Conservation (phyloP, 1,140 invertebrate species). For the Zaprionus gabonicus region DNA sequence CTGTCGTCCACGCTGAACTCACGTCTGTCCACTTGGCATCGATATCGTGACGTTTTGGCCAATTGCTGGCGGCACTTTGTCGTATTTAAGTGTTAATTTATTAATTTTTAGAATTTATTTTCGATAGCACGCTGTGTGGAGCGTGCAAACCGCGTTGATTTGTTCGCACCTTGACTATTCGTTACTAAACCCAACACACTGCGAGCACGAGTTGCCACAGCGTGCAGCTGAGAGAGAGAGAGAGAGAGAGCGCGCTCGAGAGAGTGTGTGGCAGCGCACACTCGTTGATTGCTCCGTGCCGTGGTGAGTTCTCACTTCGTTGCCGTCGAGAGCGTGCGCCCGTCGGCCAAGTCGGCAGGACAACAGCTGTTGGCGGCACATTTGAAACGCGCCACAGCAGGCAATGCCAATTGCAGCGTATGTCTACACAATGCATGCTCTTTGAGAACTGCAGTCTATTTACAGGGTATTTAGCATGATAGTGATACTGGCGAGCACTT, state of each 20-base stretch:
- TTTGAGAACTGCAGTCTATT: background rate
- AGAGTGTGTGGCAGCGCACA: constrained; percentile 21
- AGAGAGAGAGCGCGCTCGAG: background rate
- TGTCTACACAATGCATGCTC: background rate
- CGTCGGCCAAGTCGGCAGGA: constrained; percentile 13
- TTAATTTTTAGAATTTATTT: constrained; percentile 74
- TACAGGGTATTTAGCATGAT: constrained; percentile 1
- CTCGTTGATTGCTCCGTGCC: constrained; percentile 62
- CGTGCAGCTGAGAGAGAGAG: background rate
- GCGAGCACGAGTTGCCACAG: constrained; percentile 51
- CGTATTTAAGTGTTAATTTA: constrained; percentile 46
- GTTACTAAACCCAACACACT: constrained; percentile 71
- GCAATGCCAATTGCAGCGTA: background rate
- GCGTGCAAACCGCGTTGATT: constrained; percentile 81
- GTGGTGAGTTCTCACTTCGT: constrained; percentile 55
- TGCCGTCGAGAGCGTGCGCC: constrained; percentile 44
- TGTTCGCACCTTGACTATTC: constrained; percentile 79
- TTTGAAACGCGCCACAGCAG: background rate
- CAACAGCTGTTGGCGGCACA: constrained; percentile 60
- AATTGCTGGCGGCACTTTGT: constrained; percentile 22
- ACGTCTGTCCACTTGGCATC: constrained; percentile 4
- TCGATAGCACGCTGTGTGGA: constrained; percentile 69
- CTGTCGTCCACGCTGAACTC: constrained; percentile 3
- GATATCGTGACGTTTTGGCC: constrained; percentile 2
- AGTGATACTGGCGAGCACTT: background rate